Base-by-base conservation (phyloP, 2,888 invertebrate genomes). In the Folsomia candida region DNA sequence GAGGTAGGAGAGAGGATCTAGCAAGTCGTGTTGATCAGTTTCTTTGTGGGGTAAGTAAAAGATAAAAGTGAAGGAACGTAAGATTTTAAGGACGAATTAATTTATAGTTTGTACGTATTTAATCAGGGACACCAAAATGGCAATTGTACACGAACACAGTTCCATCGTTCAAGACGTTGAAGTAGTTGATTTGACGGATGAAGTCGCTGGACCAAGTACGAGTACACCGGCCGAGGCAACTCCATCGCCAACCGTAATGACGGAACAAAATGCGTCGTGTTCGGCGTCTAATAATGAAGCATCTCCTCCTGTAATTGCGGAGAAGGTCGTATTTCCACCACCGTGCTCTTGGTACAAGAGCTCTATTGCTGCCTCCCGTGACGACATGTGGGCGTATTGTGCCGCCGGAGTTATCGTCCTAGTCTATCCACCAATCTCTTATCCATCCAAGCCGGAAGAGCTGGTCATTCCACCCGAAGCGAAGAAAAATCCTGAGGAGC, bases 371-470 rank as follows among this genome's bases (percentile, higher is more conserved):
- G 70, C 74, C 2, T 62, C 64, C 18, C 54, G 78, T 27, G 70
- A 73, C 54, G 79, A 75, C 29, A 74, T 79, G 72, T 79, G 76
- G 76, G 79, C 76, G n/a, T 79, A 79, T 60, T 65, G 72, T 26
- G 64, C 74, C 9, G 51, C 47, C 18, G 73, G 71, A 63, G 20
- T 64, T 0, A 61, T 79, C 6, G 76, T 79, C 1, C 47, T 78
- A 14, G 79, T 73, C 6, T 69, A 68, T 29, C 71, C 72, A 0
- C 63, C 47, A 22, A 20, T 26, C 4, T n/a, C n/a, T n/a, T n/a
- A n/a, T n/a, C 54, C 18, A 37, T n/a, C 63, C 22, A 1, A 78
- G 77, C 77, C 79, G 78, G 1, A 51, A 51, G 0, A 76, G 76
- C 51, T 27, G 59, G 0, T 26, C 75, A 18, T 69, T 78, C 6